A percentile compares a stretch with the other conserved stretches of the same genome.
Evolutionary conservation across 2,113 vertebrate genomes (phyloP).

Genomic region (Meles meles): DNA sequence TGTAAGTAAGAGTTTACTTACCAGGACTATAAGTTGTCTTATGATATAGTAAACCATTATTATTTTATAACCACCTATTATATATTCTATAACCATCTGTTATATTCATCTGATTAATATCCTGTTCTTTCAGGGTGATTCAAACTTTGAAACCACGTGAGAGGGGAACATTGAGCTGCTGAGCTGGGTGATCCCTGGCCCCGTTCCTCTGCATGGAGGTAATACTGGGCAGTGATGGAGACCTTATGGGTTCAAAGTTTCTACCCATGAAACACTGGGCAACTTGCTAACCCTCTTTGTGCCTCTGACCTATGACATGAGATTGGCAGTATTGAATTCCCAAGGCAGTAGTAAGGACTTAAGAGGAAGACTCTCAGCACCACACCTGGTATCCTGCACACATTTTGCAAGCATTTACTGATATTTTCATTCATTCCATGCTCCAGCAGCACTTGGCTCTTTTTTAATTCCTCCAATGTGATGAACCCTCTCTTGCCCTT

Average conservation of each 20-base stretch:
- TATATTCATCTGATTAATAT: neutral
- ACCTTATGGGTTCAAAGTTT: neutral
- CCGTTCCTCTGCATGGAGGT: neutral
- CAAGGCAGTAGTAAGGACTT: neutral
- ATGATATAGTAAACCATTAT: neutral
- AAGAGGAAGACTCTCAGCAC: neutral
- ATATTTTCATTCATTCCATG: neutral
- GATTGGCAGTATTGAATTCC: neutral
- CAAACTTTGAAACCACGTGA: neutral
- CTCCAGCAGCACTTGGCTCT: neutral
- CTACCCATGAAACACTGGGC: neutral
- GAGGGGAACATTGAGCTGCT: neutral
- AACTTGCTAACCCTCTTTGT: neutral
- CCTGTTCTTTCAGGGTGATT: neutral
- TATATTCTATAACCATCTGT: too few relatives aligned
- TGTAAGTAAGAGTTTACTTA: neutral
- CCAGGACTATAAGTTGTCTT: neutral
- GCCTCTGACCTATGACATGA: neutral
- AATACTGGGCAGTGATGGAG: neutral
- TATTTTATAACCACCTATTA: neutral
- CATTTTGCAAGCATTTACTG: neutral
- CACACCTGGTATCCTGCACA: neutral
- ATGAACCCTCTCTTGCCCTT: neutral
- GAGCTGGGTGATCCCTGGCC: neutral
- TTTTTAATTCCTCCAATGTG: neutral